These are phyloP conservation scores for Autographa gamma DNA, from an alignment of 2,888 invertebrate species.

Conservation along the genomic window DNA sequence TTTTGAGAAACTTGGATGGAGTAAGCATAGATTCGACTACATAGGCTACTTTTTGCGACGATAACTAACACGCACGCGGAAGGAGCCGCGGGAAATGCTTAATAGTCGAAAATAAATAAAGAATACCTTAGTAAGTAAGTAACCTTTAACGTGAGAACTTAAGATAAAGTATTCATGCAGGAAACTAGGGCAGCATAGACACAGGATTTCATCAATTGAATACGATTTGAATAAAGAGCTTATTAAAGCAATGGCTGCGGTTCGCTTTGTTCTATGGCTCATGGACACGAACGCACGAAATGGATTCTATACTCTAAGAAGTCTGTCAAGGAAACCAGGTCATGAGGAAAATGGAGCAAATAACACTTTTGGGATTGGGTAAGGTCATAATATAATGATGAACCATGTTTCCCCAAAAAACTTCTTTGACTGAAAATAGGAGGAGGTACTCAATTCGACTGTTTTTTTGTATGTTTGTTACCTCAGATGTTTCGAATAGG, in stretches of 20 bases:
- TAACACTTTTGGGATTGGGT: not conserved
- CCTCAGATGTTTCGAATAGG: too few relatives aligned
- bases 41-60: too few relatives aligned
- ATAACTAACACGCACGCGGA: too few relatives aligned
- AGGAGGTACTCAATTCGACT: too few relatives aligned
- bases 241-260: slow-evolving; percentile 5
- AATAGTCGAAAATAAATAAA: too few relatives aligned
- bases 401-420: too few relatives aligned
- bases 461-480: too few relatives aligned
- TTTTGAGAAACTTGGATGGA: too few relatives aligned
- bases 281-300: not conserved
- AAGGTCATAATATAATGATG: too few relatives aligned
- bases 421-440: too few relatives aligned
- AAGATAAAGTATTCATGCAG: not conserved
- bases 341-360: not conserved
- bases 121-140: not conserved
- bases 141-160: not conserved
- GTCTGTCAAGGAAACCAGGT: not conserved
- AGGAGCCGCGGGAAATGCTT: too few relatives aligned
- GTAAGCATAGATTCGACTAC: too few relatives aligned
- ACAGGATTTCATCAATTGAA: slow-evolving; percentile 1
- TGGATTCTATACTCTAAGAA: not conserved
- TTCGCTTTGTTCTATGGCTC: not conserved
- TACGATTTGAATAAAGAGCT: slow-evolving; percentile 5
- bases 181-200: not conserved